Evolutionary conservation across 2,888 invertebrate species (phyloP).

Genomic region (Panopea generosa): DNA sequence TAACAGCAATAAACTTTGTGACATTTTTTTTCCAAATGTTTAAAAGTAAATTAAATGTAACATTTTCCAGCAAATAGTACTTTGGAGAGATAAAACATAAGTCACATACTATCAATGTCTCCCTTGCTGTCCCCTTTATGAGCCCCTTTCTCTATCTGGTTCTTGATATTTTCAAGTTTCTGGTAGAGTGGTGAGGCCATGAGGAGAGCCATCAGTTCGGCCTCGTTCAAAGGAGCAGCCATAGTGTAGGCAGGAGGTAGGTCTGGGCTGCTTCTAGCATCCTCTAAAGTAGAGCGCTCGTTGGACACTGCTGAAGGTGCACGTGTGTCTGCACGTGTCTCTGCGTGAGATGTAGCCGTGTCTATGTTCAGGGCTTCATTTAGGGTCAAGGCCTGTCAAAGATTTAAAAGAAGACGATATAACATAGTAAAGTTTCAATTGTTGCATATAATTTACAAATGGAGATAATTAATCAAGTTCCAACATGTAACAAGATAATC

Average conservation of each 20-base stretch:
- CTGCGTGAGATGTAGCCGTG: slow-evolving; percentile 51
- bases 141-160: slow-evolving; percentile 74
- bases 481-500: too few species aligned
- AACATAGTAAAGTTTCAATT: neutral
- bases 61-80: too few species aligned
- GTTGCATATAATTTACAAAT: neutral
- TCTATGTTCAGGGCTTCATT: slow-evolving; percentile 81
- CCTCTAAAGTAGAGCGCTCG: slow-evolving; percentile 16
- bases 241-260: slow-evolving; percentile 74
- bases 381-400: slow-evolving; percentile 77
- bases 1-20: too few species aligned
- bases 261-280: slow-evolving; percentile 45
- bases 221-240: slow-evolving; percentile 82
- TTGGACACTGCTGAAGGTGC: slow-evolving; percentile 32
- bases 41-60: too few species aligned
- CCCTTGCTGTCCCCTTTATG: slow-evolving; percentile 38
- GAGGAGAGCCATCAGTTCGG: slow-evolving; percentile 80
- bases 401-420: neutral
- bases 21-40: too few species aligned
- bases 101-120: slow-evolving; percentile 40
- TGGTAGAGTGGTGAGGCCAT: slow-evolving; percentile 84
- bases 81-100: too few species aligned
- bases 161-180: slow-evolving; percentile 83
- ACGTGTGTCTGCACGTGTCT: slow-evolving; percentile 37
- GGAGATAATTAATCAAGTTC: too few species aligned